These are phyloP conservation scores for Vulpes ferrilata DNA, from an alignment of 2,113 vertebrate species.

Conservation along the genomic window DNA sequence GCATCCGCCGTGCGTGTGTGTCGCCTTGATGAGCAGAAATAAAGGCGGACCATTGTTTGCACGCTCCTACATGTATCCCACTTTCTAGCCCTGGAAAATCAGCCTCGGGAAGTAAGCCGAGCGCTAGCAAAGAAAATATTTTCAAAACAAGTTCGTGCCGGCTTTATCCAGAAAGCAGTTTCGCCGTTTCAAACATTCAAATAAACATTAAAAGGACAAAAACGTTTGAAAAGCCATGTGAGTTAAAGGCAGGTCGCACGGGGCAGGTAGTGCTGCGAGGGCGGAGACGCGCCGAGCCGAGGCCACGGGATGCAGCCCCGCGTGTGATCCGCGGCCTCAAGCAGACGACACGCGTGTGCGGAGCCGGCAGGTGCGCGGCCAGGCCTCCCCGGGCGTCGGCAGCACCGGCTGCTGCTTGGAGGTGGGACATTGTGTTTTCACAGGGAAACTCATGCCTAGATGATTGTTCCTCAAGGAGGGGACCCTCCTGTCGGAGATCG, in stretches of 20 bases:
- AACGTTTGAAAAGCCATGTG: background rate
- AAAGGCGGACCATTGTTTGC: background rate
- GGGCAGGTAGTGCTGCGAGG: background rate
- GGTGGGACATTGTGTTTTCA: too few species aligned
- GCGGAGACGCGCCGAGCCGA: background rate
- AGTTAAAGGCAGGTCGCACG: background rate
- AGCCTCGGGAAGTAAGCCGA: background rate
- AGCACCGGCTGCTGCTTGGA: too few species aligned
- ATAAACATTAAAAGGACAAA: background rate
- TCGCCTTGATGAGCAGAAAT: too few species aligned
- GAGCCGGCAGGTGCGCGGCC: too few species aligned
- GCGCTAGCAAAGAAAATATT: background rate
- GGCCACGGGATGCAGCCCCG: too few species aligned
- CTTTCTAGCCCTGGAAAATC: background rate
- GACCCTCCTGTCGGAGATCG: too few species aligned
- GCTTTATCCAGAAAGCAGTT: background rate
- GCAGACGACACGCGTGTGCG: too few species aligned
- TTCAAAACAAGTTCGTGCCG: constrained; percentile 3
- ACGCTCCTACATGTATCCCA: rapidly evolving
- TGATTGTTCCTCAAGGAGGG: too few species aligned
- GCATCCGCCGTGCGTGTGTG: rapidly evolving
- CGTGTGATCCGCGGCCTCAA: too few species aligned
- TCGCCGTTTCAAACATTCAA: background rate
- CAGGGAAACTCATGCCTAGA: too few species aligned
- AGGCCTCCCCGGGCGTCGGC: too few species aligned